Percentiles rank a stretch among this genome's conserved stretches.
Evolutionary conservation across 2,113 vertebrate genomes (phyloP).

Genomic region (Thunnus maccoyii): DNA sequence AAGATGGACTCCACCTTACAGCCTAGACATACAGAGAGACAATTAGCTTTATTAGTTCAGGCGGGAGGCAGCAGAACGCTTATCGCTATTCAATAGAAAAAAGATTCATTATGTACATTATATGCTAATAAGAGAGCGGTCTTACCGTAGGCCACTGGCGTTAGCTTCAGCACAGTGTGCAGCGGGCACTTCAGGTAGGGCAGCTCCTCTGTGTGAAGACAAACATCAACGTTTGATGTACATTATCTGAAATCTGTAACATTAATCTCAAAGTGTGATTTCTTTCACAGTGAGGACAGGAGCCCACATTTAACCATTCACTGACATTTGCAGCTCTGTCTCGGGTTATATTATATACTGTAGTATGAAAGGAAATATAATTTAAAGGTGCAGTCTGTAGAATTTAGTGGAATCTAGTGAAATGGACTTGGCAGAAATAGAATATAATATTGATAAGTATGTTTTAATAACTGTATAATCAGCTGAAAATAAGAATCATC

Average conservation of each 20-base stretch:
- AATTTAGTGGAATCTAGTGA: no score
- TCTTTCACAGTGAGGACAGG: no score
- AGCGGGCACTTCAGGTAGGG: constrained; percentile 97
- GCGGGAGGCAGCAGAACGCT: background rate
- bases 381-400: no score
- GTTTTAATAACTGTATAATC: no score
- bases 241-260: no score
- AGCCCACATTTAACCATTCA: no score
- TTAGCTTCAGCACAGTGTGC: constrained; percentile 97
- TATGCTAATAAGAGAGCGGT: fast-evolving
- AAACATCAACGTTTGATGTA: background rate
- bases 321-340: background rate
- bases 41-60: background rate
- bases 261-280: no score
- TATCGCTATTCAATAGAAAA: background rate
- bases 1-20: constrained; percentile 97
- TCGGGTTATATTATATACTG: background rate
- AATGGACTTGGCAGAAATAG: no score
- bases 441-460: no score
- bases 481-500: no score
- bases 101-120: background rate
- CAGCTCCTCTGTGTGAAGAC: constrained; percentile 88
- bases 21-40: constrained; percentile 79
- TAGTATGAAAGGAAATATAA: no score
- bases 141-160: constrained; percentile 96